Evolutionary conservation across 2,113 vertebrate genomes (phyloP).

Genomic region (Siniperca knerii): DNA sequence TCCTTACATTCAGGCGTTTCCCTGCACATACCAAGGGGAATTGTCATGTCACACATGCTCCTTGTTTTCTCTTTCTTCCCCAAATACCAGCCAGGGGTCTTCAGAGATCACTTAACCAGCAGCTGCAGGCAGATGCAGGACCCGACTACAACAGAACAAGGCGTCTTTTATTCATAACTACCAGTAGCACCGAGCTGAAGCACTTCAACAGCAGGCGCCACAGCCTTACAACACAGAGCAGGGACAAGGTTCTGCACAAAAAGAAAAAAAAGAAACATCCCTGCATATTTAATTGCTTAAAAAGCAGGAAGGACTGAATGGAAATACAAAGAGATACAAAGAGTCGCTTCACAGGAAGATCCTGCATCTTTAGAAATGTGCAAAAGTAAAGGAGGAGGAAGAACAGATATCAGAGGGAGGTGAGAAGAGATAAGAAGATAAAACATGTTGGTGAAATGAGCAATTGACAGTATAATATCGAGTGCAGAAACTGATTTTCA

Average conservation of each 20-base stretch:
- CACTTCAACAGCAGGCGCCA: slow-evolving; percentile 44
- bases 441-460: not conserved
- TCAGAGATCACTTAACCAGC: slow-evolving; percentile 55
- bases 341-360: not conserved
- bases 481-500: not conserved
- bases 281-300: slow-evolving; percentile 52
- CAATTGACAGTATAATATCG: not conserved
- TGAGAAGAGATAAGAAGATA: not conserved
- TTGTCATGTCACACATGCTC: slow-evolving; percentile 16
- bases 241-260: slow-evolving; percentile 14
- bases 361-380: slow-evolving; percentile 4
- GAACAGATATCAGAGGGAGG: not conserved
- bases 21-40: not conserved
- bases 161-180: slow-evolving; percentile 71
- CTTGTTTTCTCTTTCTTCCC: slow-evolving; percentile 18
- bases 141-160: slow-evolving; percentile 60
- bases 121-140: slow-evolving; percentile 52
- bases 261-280: slow-evolving; percentile 25
- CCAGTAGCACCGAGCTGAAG: slow-evolving; percentile 45
- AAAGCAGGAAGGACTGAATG: not conserved
- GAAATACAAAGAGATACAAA: slow-evolving; percentile 29
- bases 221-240: slow-evolving; percentile 32
- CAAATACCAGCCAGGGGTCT: slow-evolving; percentile 43
- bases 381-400: not conserved
- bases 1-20: not conserved